Evolutionary conservation across 2,113 vertebrate genomes (phyloP), one percentile per base, ranked within the genome.

Genomic region (Chamaea fasciata): DNA sequence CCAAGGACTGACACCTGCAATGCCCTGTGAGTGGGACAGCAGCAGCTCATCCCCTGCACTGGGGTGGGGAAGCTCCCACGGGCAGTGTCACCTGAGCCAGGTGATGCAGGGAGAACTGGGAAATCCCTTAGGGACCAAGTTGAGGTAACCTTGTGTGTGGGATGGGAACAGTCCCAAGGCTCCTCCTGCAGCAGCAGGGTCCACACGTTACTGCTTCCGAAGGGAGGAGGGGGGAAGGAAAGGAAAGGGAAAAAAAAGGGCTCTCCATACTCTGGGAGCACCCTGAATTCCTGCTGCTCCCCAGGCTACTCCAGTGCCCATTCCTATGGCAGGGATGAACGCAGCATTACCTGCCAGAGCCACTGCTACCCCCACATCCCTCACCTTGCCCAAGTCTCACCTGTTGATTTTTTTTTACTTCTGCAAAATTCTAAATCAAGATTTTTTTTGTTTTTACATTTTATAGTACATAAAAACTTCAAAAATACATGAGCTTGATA

Each of bases 401-500:
- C 42, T 56, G 49, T n/a, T 75, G 47, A 8, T 15, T 69, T 49
- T 47, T 30, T 44, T 41, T 50, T 13, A n/a, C 24, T 96, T 87
- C 91, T 95, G 91, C 90, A 91, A 96, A 94, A 97, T 56, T 87
- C 88, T 94, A 93, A 93, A 84, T 79, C 79, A 94, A 81, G 59
- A 23, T 64, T 74, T 67, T 91, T 55, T 57, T 82, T 63, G 60
- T 95, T 96, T 97, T 93, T 96, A 94, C 94, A 97, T 95, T 96
- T 97, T 97, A 98, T 96, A 97, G 95, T 97, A 97, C 92, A 89
- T 96, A 97, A 97, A 96, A 96, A 97, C 95, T 97, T 96, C 96
- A 97, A 97, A 95, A 97, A 98, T 97, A 98, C 98, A 98, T 97
- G 97, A 98, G 96, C 95, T 98, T 92, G 92, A 95, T 98, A 98